These are phyloP conservation scores for Empidonax traillii DNA, from an alignment of 2,113 vertebrate genomes.

Conservation along the genomic window DNA sequence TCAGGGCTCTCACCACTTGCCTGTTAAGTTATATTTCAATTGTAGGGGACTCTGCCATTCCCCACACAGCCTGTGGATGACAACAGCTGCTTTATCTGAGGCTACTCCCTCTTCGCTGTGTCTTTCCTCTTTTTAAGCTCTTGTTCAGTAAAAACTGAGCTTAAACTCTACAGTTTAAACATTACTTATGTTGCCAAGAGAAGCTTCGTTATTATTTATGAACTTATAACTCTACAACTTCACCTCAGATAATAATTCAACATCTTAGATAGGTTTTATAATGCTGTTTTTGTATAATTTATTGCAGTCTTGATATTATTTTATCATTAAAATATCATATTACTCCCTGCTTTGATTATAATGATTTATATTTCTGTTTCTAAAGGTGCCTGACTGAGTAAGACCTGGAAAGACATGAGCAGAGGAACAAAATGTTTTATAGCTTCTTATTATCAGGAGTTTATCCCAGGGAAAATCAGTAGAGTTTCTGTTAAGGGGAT, in stretches of 20 bases:
- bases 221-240: background rate
- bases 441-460: background rate
- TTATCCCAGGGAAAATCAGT: conserved; percentile 24
- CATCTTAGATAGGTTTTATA: background rate
- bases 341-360: conserved; percentile 32
- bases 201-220: conserved; percentile 62
- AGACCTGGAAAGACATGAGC: background rate
- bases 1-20: background rate
- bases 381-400: conserved; percentile 2
- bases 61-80: background rate
- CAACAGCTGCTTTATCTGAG: background rate
- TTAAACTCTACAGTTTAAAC: conserved; percentile 3
- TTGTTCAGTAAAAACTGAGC: background rate
- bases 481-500: background rate
- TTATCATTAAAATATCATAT: conserved; percentile 53
- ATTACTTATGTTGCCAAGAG: conserved; percentile 7
- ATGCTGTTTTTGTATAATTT: conserved; percentile 15
- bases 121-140: background rate
- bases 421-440: conserved; percentile 6
- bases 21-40: background rate
- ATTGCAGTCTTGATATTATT: conserved; percentile 47
- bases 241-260: conserved; percentile 52
- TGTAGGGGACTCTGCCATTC: background rate
- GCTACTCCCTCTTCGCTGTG: background rate
- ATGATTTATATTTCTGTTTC: conserved; percentile 57